phyloP scores from a whole-genome alignment of 2,113 vertebrate genomes.

The Aramus guarauna region DNA sequence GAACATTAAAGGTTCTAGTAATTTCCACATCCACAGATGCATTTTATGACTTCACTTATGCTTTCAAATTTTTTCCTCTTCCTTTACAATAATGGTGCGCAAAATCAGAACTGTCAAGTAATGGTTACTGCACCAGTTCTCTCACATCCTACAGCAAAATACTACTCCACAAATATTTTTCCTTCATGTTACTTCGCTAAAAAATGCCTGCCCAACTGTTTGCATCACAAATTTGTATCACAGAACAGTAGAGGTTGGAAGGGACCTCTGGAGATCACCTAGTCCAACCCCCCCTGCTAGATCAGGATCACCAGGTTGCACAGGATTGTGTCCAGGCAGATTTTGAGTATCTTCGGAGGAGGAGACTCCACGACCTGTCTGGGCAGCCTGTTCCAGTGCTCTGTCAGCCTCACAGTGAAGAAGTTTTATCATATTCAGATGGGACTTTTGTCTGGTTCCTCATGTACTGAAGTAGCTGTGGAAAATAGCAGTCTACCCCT shows the following conservation, averaged over 20 bases:
- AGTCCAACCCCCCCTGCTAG: too few relatives aligned
- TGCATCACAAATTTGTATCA: accelerated
- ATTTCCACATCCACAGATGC: not conserved
- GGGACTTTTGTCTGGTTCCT: not conserved
- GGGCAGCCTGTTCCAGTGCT: too few relatives aligned
- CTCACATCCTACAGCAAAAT: not conserved
- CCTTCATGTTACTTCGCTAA: not conserved
- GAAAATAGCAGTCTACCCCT: not conserved
- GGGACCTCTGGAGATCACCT: too few relatives aligned
- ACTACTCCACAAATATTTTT: not conserved
- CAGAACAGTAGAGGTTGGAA: too few relatives aligned
- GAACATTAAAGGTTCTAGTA: not conserved
- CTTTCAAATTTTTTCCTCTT: not conserved
- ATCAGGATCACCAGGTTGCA: too few relatives aligned
- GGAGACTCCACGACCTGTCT: too few relatives aligned
- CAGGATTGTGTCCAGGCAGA: too few relatives aligned
- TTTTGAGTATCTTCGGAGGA: too few relatives aligned
- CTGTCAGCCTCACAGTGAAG: too few relatives aligned
- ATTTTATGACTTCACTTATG: not conserved
- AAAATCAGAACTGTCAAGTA: not conserved
- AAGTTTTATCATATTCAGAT: too few relatives aligned
- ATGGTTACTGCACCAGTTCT: not conserved
- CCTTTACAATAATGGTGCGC: not conserved
- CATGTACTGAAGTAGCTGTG: not conserved
- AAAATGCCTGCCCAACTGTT: not conserved